These are phyloP conservation scores for Melanocharis versteri DNA, from an alignment of 2,113 vertebrate species.

Conservation along the genomic window DNA sequence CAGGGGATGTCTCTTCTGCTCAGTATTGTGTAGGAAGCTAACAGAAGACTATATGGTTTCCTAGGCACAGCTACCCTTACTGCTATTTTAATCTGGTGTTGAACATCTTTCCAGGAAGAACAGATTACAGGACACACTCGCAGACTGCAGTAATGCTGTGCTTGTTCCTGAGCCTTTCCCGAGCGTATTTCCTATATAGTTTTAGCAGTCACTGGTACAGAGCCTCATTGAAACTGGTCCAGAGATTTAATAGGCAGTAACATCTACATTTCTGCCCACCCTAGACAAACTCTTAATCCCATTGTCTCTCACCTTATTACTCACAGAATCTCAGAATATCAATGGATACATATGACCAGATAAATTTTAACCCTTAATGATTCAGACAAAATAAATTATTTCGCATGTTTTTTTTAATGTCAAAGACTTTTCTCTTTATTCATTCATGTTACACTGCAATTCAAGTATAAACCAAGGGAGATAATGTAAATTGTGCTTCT, in stretches of 20 bases:
- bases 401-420: background rate
- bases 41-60: conserved; percentile 10
- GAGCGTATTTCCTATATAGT: background rate
- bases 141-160: background rate
- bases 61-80: conserved; percentile 29
- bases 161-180: background rate
- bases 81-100: conserved; percentile 47
- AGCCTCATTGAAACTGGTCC: background rate
- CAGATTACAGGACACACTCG: background rate
- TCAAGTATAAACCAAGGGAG: background rate
- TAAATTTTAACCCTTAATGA: background rate
- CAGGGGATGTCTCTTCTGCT: conserved; percentile 53
- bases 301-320: background rate
- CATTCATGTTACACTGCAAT: background rate
- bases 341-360: background rate
- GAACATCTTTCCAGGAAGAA: conserved; percentile 49
- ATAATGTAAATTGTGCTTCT: background rate
- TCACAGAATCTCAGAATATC: background rate
- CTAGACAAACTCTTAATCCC: background rate
- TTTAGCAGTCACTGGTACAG: background rate
- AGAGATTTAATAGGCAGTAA: background rate
- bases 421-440: background rate
- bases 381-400: background rate
- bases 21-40: conserved; percentile 34
- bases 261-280: background rate